Base-by-base conservation (phyloP, 2,797 vertebrate species). In the Pseudochaenichthys georgianus region DNA sequence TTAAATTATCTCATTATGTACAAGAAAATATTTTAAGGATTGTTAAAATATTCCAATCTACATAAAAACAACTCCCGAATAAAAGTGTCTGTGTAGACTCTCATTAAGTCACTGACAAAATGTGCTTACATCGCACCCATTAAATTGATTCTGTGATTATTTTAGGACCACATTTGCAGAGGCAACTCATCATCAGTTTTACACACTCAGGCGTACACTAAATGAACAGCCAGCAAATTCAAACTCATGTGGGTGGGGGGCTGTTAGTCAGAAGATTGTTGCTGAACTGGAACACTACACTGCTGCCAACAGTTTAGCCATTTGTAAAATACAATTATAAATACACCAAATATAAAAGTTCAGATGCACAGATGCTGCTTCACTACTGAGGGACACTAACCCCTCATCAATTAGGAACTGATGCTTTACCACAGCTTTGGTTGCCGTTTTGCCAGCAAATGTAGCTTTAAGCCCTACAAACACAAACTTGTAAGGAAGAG, bases 91-190 rank as follows among this genome's bases (percentile, higher is more conserved):
- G 69, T 42, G 67, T 64, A 51, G 68, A 77, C 50, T 50, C 73
- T 86, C 46, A 82, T 79, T 76, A 82, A 77, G 71, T 78, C 50
- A 67, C 17, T 51, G 55, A 55, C 45, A 60, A 50, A 73, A 75
- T 77, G 70, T 78, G 71, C 69, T 77, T 64, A 72, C 43, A 52
- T n/a, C 52, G 21, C 50, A 50, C 46, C 34, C 55, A 66, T 76
- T 82, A 83, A 75, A 70, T 78, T 82, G 55, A 84, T 71, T 84
- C 50, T 85, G 52, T 87, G 65, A 84, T 85, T 78, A 87, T 82
- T 80, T 83, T 51, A 58, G 70, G 62, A 74, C 41, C 63, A 81
- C 86, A 81, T 75, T 81, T 88, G 73, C 79, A 73, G 77, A 62
- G 73, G 67, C 57, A 79, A 86, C 83, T 73, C 70, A 62, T 77